Evolutionary conservation across 2,113 vertebrate genomes (phyloP).

Genomic region (Cinclus mexicanus): DNA sequence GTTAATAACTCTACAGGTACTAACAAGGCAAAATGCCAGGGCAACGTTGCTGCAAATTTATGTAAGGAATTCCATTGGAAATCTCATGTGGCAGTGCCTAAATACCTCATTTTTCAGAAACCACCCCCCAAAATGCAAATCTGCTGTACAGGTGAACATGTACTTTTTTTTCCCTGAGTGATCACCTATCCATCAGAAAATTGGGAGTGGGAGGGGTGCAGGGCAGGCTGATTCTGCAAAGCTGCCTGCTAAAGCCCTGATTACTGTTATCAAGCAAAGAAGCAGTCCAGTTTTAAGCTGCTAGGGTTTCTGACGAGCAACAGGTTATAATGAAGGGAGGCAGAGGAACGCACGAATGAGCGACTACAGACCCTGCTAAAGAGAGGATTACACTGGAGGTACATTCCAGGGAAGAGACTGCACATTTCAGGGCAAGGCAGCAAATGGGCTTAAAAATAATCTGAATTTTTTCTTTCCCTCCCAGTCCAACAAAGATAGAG

Average conservation of each 20-base stretch:
- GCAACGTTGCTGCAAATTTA: not conserved
- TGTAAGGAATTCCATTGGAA: not conserved
- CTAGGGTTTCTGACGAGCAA: slow-evolving; percentile 45
- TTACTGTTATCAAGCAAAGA: slow-evolving; percentile 56
- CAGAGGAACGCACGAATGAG: not conserved
- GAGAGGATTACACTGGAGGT: slow-evolving; percentile 54
- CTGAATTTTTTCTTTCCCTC: not conserved
- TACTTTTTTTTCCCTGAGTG: not conserved
- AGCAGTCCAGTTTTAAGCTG: slow-evolving; percentile 60
- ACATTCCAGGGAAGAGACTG: slow-evolving; percentile 28
- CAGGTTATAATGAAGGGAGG: slow-evolving; percentile 54
- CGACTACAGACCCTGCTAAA: slow-evolving; percentile 28
- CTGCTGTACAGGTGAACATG: not conserved
- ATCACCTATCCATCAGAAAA: slow-evolving; percentile 11
- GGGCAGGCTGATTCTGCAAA: slow-evolving; percentile 19
- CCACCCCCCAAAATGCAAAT: not conserved
- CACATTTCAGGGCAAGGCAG: slow-evolving; percentile 50
- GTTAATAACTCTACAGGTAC: slow-evolving; percentile 22
- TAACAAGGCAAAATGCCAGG: not conserved
- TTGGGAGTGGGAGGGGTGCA: not conserved
- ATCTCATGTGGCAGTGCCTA: not conserved
- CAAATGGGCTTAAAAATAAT: slow-evolving; percentile 61
- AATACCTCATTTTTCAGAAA: not conserved
- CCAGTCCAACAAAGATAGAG: slow-evolving; percentile 25
- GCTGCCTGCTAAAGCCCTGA: slow-evolving; percentile 58